Evolutionary conservation across 2,888 invertebrate genomes (phyloP).

Genomic region (Netelia melanura): DNA sequence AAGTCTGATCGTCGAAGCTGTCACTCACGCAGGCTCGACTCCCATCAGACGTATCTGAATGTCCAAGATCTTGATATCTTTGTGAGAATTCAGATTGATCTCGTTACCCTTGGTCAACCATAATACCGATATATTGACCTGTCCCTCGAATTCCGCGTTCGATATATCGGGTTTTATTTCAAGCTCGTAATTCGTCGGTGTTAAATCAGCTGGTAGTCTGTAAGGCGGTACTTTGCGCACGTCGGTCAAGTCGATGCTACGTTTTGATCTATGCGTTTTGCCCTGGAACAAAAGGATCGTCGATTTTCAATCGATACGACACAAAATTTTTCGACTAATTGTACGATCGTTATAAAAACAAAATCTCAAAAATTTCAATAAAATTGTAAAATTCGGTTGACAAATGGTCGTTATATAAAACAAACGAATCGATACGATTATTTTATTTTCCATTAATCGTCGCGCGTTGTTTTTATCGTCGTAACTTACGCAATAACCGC

Average conservation of each 20-base stretch:
- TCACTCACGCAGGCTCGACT: slow-evolving; percentile 80
- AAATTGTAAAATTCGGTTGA: neutral
- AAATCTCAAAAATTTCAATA: neutral
- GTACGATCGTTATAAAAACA: neutral
- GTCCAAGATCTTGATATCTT: slow-evolving; percentile 87
- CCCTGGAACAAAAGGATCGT: slow-evolving; percentile 34
- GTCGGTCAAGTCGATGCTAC: slow-evolving; percentile 91
- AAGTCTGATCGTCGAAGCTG: slow-evolving; percentile 33
- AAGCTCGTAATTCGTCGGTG: slow-evolving; percentile 89
- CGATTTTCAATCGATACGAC: no score
- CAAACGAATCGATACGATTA: neutral
- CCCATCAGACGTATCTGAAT: slow-evolving; percentile 84
- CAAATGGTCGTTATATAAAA: neutral
- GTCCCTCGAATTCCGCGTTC: slow-evolving; percentile 89
- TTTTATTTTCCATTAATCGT: slow-evolving; percentile 1
- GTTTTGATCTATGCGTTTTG: slow-evolving; percentile 69
- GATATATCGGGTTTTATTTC: slow-evolving; percentile 89
- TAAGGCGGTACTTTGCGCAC: slow-evolving; percentile 89
- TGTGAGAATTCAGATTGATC: slow-evolving; percentile 89
- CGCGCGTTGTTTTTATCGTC: neutral
- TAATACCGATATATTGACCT: slow-evolving; percentile 89
- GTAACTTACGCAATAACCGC: slow-evolving; percentile 53
- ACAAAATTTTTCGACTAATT: neutral
- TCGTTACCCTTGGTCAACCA: slow-evolving; percentile 88
- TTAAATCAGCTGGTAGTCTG: slow-evolving; percentile 87